phyloP scores from a whole-genome alignment of 2,113 vertebrate genomes.

The Todiramphus chloris region DNA sequence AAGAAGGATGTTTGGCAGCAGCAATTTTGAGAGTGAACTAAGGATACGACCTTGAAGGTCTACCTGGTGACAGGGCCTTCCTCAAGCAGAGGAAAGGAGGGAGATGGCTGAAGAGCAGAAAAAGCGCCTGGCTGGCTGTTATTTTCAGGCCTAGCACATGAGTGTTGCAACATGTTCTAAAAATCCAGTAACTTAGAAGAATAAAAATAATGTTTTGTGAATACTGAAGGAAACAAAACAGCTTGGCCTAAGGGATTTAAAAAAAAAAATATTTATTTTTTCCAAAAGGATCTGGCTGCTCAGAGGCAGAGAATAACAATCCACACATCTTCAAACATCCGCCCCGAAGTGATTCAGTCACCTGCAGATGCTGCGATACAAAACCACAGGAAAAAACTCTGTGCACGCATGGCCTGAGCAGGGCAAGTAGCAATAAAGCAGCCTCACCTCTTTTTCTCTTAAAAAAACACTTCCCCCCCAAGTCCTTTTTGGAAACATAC shows the following conservation, averaged over 20 bases:
- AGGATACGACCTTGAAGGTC: neutral
- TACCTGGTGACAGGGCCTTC: neutral
- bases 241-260: neutral
- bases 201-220: neutral
- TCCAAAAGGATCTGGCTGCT: neutral
- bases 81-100: neutral
- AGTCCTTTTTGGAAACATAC: neutral
- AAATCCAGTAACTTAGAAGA: neutral
- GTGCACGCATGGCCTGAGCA: neutral
- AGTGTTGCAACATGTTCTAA: neutral
- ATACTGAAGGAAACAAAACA: neutral
- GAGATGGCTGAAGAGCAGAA: neutral
- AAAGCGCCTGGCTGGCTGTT: neutral
- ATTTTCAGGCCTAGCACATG: neutral
- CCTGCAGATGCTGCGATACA: neutral
- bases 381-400: neutral
- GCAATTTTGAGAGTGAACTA: neutral
- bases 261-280: neutral
- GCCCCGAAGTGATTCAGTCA: neutral
- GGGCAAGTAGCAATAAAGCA: neutral
- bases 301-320: slow-evolving; percentile 15
- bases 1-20: neutral
- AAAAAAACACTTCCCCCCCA: neutral
- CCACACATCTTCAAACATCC: neutral
- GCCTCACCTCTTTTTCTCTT: neutral